phyloP scores from a whole-genome alignment of 2,113 vertebrate species.

The Xiphorhynchus elegans region DNA sequence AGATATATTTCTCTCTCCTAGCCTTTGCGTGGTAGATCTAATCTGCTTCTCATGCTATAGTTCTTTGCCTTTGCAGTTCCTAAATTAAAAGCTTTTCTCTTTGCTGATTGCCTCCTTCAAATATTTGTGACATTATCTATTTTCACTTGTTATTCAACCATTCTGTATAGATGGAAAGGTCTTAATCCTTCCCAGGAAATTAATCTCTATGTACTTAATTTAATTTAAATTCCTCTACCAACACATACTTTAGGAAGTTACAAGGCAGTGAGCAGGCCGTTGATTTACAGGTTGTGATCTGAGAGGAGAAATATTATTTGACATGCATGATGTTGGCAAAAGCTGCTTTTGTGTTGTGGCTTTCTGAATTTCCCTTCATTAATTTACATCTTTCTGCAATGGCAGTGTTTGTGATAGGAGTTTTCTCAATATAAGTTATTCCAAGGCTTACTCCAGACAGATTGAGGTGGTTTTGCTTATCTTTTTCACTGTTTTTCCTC shows the following conservation, averaged over 20 bases:
- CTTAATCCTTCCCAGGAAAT: constrained; percentile 28
- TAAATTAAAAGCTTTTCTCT: background rate
- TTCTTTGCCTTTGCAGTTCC: background rate
- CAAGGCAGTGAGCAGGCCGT: background rate
- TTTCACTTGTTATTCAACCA: background rate
- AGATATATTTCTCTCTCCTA: background rate
- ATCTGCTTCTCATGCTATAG: background rate
- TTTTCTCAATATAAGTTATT: background rate
- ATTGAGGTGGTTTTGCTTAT: background rate
- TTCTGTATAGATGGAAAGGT: background rate
- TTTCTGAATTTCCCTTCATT: background rate
- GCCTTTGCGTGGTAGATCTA: background rate
- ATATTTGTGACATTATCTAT: background rate
- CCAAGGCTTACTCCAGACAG: background rate
- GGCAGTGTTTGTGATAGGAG: background rate
- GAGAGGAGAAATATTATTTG: background rate
- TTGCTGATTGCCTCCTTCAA: background rate
- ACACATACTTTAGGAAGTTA: background rate
- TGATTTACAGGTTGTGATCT: background rate
- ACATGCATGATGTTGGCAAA: background rate
- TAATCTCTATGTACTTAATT: constrained; percentile 2
- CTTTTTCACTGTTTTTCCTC: background rate
- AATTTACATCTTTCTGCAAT: background rate
- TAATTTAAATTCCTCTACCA: constrained; percentile 17
- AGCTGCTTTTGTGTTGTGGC: background rate